Percentiles rank a stretch among this genome's conserved stretches.
Evolutionary conservation across 2,888 invertebrate species (phyloP).

Genomic region (Drosophila suboccidentalis): DNA sequence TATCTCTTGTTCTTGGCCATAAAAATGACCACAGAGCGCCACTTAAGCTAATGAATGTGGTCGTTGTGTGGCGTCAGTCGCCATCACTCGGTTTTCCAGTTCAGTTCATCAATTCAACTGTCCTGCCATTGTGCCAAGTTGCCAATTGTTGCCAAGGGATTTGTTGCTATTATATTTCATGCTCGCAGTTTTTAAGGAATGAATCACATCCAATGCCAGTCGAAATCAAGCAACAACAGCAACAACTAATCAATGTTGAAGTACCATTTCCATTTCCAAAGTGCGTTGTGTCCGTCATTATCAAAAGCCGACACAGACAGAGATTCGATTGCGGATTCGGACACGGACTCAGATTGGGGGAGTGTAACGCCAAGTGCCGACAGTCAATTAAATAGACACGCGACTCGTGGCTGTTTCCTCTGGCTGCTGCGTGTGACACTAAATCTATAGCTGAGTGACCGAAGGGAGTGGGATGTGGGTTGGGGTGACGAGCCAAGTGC

Average conservation of each 20-base stretch:
- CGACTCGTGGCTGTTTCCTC: slow-evolving; percentile 47
- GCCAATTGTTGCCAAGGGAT: slow-evolving; percentile 32
- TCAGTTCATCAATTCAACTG: slow-evolving; percentile 51
- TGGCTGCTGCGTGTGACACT: slow-evolving; percentile 67
- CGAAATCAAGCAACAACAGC: slow-evolving; percentile 8
- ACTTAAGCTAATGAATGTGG: slow-evolving; percentile 84
- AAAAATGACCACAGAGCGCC: slow-evolving; percentile 76
- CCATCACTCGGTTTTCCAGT: slow-evolving; percentile 25
- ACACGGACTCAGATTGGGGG: neutral
- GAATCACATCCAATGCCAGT: neutral
- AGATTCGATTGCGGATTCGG: neutral
- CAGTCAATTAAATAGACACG: slow-evolving; percentile 83
- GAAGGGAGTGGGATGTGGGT: neutral
- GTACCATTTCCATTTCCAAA: slow-evolving; percentile 56
- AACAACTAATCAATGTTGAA: slow-evolving; percentile 80
- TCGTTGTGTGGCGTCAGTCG: slow-evolving; percentile 45
- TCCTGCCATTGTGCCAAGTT: slow-evolving; percentile 30
- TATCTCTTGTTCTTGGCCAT: slow-evolving; percentile 41
- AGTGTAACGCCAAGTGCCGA: slow-evolving; percentile 67
- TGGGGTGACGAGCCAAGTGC: slow-evolving; percentile 61
- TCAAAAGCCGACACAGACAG: slow-evolving; percentile 47
- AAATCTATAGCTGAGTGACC: slow-evolving; percentile 42
- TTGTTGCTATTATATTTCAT: slow-evolving; percentile 23
- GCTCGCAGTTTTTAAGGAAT: slow-evolving; percentile 12
- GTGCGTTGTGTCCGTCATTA: slow-evolving; percentile 60